These are phyloP conservation scores for Boleophthalmus pectinirostris DNA, from an alignment of 2,113 vertebrate species.

Conservation along the genomic window DNA sequence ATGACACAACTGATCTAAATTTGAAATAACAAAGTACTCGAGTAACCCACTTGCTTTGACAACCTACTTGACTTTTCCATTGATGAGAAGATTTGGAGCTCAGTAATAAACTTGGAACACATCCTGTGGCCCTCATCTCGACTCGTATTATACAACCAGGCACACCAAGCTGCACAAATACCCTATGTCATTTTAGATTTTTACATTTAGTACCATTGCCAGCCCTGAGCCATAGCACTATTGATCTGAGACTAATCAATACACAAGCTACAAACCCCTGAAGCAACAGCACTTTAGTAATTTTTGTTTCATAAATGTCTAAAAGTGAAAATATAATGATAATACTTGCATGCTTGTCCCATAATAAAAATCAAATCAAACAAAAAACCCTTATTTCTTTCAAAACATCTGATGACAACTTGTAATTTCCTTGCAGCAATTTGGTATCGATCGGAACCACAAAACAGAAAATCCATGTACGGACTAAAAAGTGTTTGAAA, in stretches of 20 bases:
- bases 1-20: too few species aligned
- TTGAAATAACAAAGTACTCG: too few species aligned
- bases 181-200: neutral
- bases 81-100: neutral
- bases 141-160: neutral
- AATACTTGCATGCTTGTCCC: neutral
- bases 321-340: neutral
- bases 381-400: neutral
- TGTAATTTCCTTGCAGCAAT: neutral
- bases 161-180: neutral
- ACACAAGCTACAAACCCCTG: neutral
- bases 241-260: neutral
- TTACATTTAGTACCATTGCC: neutral
- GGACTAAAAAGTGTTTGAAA: neutral
- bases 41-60: too few species aligned
- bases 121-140: neutral
- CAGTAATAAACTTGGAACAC: too few species aligned
- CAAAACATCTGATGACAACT: neutral
- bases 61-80: too few species aligned
- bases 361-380: neutral
- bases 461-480: neutral
- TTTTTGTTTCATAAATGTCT: neutral
- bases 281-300: neutral
- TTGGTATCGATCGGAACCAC: neutral
- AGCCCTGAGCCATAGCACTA: neutral